Base-by-base conservation (phyloP, 2,113 vertebrate species). In the Acrocephalus arundinaceus region DNA sequence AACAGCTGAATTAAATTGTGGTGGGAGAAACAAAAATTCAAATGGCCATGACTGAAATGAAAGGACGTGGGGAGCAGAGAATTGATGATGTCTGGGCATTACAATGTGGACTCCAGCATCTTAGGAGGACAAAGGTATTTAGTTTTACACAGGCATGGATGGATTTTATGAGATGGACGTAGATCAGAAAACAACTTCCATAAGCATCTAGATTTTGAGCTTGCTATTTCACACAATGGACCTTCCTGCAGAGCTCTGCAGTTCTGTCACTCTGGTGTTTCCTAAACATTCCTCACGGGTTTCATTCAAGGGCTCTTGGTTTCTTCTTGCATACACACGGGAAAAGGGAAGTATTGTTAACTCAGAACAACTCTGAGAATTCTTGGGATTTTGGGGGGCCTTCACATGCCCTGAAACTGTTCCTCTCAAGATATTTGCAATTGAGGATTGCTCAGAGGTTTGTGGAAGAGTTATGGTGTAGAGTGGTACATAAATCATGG, bases 201-300 rank as follows among this genome's bases (percentile, higher is more conserved):
- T 22, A 25, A 54, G 5, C 10, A 19, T 67, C 13, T 68, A 45
- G 33, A 31, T 85, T 77, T 89, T 57, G 43, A 45, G 28, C 13
- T 49, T 62, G 24, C 9, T 49, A 1, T 49, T 77, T 87, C 0
- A 2, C 15, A 5, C 0, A 1, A 13, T 3, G 30, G 9, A 12
- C 33, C 43, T 62, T 27, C 45, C 15, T 11, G 3, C 37, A 62
- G 37, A 72, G 31, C 4, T 67, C 41, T 89, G 71, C 15, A 52
- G 16, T 71, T 79, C 27, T 46, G n/a, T 61, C 18, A 12, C 23
- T 63, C n/a, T 10, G 16, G 3, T 28, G 16, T 59, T 75, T 71
- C 22, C 25, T 6, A 45, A 41, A 58, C 9, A 2, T 31, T 62
- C 5, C 39, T 57, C 4, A 10, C 45, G 7, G 19, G 22, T 45